A percentile compares a stretch with the other conserved stretches of the same genome.
phyloP scores from a whole-genome alignment of 2,888 invertebrate genomes.

The Molanna angustata region DNA sequence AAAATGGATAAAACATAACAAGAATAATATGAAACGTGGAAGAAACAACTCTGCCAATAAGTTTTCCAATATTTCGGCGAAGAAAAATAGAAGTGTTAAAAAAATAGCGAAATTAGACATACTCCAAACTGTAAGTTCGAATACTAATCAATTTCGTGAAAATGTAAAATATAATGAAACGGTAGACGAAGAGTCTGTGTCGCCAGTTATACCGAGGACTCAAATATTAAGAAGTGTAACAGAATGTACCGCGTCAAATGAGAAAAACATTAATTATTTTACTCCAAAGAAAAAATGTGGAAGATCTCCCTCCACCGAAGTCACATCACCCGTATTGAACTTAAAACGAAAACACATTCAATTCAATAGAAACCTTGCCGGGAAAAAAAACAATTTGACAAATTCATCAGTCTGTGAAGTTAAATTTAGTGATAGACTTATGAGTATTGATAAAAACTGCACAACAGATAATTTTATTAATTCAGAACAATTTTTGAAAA shows the following conservation, averaged over 20 bases:
- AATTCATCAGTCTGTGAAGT: too few relatives aligned
- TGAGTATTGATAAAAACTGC: too few relatives aligned
- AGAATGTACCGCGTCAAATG: background rate
- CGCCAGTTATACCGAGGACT: background rate
- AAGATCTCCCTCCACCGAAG: background rate
- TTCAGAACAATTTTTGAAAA: too few relatives aligned
- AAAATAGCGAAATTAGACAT: too few relatives aligned
- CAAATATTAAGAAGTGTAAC: background rate
- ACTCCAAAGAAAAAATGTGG: background rate
- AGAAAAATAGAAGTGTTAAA: too few relatives aligned
- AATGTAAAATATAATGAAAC: background rate
- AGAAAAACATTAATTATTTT: background rate
- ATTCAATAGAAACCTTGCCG: too few relatives aligned
- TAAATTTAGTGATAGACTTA: too few relatives aligned
- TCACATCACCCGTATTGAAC: background rate
- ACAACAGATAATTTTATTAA: too few relatives aligned
- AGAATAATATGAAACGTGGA: background rate
- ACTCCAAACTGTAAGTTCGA: background rate
- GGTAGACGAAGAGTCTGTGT: background rate
- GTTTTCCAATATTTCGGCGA: background rate
- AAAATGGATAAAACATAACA: conserved; percentile 2
- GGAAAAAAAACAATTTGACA: too few relatives aligned
- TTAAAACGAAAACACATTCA: background rate
- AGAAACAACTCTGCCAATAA: background rate
- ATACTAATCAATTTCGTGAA: background rate